Evolutionary conservation across 1,140 invertebrate species (phyloP), one percentile per base, ranked within the genome.

Genomic region (Zophobas morio): DNA sequence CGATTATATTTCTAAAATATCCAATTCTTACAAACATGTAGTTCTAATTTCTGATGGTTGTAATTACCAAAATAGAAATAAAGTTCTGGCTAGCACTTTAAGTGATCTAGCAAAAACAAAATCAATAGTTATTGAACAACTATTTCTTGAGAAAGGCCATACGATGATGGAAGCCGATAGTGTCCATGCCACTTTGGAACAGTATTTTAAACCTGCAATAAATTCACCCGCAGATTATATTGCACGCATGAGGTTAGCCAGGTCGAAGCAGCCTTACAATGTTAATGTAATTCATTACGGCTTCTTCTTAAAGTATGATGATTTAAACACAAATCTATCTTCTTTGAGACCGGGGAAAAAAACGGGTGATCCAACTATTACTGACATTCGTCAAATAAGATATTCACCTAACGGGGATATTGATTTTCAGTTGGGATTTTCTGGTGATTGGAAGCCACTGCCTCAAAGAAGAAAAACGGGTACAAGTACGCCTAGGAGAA

Each of bases 141-240:
- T 79, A 77, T 82, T 77, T 74, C 56, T 81, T 39, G 74, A 78
- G 80, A 80, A 80, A 47, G 84, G 85, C 1, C 83, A 86, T 70
- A 85, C 84, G 1, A 81, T 85, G 73, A 86, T 86, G 84, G 84
- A 86, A 56, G 75, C 47, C 46, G 84, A 86, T 74, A 77, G 76
- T 1, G 79, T 86, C 6, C 85, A 87, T 76, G n/a, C 75, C 5
- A 57, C 49, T 0, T 84, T 85, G 46, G 84, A 86, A 75, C 73
- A 73, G 47, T 42, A 76, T 54, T 33, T 83, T 32, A 81, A 80
- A 78, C 46, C 66, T 36, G 33, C 46, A 5, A 81, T 83, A n/a
- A 63, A 81, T 71, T 8, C 82, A 0, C 82, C 84, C n/a, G 71
- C 70, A 6, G 80, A 85, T 72, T 83, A 81, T 74, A 46, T 79